A percentile compares a stretch with the other conserved stretches of the same genome.
These are phyloP conservation scores for Andricus curvator DNA, from an alignment of 2,888 invertebrate species.

Conservation along the genomic window DNA sequence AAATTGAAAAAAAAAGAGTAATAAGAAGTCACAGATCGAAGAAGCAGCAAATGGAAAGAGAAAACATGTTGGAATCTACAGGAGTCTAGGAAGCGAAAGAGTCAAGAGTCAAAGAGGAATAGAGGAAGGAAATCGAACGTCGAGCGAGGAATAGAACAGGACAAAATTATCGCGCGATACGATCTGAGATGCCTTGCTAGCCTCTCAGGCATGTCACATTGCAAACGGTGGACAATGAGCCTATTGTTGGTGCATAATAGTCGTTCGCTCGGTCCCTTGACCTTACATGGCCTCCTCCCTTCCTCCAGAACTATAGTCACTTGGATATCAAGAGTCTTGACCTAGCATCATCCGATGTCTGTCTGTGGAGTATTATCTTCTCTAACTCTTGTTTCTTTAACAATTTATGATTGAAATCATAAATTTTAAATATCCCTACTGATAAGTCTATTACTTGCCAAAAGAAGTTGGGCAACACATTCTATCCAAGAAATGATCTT, in stretches of 20 bases:
- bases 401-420: background rate
- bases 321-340: slow-evolving; percentile 28
- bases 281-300: slow-evolving; percentile 64
- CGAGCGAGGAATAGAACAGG: slow-evolving; percentile 55
- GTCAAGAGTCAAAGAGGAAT: background rate
- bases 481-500: background rate
- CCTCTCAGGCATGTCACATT: slow-evolving; percentile 61
- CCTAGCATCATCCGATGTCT: slow-evolving; percentile 30
- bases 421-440: background rate
- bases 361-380: background rate
- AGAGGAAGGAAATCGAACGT: slow-evolving; percentile 50
- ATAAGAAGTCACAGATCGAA: background rate
- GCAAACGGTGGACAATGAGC: slow-evolving; percentile 72
- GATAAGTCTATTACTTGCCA: background rate
- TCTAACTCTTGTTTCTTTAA: background rate
- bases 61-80: slow-evolving; percentile 9
- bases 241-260: slow-evolving; percentile 74
- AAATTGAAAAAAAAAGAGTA: slow-evolving; percentile 12
- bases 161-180: slow-evolving; percentile 73
- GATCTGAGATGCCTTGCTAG: slow-evolving; percentile 67
- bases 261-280: slow-evolving; percentile 65
- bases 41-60: background rate
- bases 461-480: background rate
- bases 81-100: slow-evolving; percentile 25
- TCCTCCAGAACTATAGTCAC: slow-evolving; percentile 12